Evolutionary conservation across 2,113 vertebrate genomes (phyloP).

Genomic region (Merops nubicus): DNA sequence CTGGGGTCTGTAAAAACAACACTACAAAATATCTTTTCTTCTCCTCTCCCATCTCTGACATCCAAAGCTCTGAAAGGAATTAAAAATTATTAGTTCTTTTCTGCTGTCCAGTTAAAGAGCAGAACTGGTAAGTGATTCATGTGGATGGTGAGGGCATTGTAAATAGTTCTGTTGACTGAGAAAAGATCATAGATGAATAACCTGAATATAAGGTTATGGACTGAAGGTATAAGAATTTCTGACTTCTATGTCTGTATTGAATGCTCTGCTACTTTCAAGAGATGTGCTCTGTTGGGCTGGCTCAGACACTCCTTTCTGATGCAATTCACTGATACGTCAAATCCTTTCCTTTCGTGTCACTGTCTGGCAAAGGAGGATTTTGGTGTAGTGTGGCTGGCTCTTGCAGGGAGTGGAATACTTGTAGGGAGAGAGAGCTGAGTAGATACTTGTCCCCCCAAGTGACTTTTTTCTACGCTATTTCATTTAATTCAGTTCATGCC

Average conservation of each 20-base stretch:
- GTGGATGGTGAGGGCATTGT: not conserved
- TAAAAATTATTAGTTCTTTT: not conserved
- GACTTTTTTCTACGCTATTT: not conserved
- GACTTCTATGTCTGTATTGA: not conserved
- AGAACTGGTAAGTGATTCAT: not conserved
- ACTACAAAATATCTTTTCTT: not conserved
- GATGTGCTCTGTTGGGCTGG: rapidly evolving
- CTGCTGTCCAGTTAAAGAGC: not conserved
- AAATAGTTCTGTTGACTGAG: not conserved
- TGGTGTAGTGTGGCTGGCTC: not conserved
- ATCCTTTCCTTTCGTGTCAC: not conserved
- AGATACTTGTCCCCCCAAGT: not conserved
- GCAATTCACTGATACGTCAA: not conserved
- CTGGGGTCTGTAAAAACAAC: not conserved
- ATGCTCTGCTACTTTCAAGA: not conserved
- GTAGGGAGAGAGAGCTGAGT: not conserved
- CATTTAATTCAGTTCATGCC: not conserved
- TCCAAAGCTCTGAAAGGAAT: not conserved
- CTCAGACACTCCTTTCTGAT: not conserved
- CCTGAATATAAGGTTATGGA: not conserved
- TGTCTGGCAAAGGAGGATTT: not conserved
- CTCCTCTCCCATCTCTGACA: not conserved
- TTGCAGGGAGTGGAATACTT: not conserved
- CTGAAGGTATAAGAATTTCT: not conserved
- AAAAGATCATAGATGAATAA: not conserved